A percentile compares a stretch with the other conserved stretches of the same genome.
Evolutionary conservation across 35 echinoderm and acorn worm species (phyloP).

Genomic region (Stichopus chloronotus): DNA sequence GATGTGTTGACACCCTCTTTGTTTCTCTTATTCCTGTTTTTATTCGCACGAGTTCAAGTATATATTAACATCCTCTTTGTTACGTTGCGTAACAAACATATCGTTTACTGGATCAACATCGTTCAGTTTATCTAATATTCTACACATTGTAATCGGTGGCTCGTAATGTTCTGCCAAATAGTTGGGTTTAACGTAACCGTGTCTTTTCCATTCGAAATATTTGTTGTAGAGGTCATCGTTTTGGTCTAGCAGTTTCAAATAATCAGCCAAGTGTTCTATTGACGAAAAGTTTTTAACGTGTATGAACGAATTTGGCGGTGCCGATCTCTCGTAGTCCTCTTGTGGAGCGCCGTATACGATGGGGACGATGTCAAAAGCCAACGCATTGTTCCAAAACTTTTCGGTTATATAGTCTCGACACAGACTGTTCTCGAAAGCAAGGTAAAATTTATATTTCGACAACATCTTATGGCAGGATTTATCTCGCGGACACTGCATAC

Average conservation of each 20-base stretch:
- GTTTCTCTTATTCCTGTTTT: background rate
- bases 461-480: slow-evolving; percentile 10
- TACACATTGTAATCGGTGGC: slow-evolving; percentile 28
- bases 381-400: slow-evolving; percentile 60
- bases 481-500: background rate
- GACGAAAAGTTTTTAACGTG: slow-evolving; percentile 46
- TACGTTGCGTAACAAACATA: background rate
- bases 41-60: background rate
- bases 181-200: slow-evolving; percentile 18
- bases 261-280: slow-evolving; percentile 33
- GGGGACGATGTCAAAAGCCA: slow-evolving; percentile 32
- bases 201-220: slow-evolving; percentile 61
- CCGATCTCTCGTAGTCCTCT: slow-evolving; percentile 36
- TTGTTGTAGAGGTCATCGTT: slow-evolving; percentile 54
- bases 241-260: slow-evolving; percentile 17
- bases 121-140: slow-evolving; percentile 19
- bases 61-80: background rate
- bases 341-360: slow-evolving; percentile 49
- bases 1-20: no score
- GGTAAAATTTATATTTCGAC: slow-evolving; percentile 57
- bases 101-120: background rate
- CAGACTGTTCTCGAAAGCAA: slow-evolving; percentile 61
- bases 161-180: slow-evolving; percentile 28
- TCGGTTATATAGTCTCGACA: slow-evolving; percentile 61
- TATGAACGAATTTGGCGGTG: slow-evolving; percentile 60